Conservation (phyloP, 2,797 vertebrate species). For the Centroberyx gerrardi region DNA sequence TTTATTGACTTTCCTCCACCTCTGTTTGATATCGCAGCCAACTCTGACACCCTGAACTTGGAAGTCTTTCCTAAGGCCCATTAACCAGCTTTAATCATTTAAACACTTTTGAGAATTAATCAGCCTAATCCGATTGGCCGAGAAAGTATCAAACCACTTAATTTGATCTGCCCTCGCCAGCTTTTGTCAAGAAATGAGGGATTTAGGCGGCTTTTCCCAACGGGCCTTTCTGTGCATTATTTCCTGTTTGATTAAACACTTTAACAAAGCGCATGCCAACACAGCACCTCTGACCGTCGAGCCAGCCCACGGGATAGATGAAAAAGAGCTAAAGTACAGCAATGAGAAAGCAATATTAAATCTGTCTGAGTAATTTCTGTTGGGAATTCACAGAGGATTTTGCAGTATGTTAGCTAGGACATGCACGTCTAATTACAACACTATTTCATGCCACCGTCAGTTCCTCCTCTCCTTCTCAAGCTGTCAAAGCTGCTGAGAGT, state of each 20-base stretch:
- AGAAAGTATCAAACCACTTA: conserved; percentile 83
- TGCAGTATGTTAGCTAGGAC: conserved; percentile 4
- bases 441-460: not conserved
- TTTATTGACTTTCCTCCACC: conserved; percentile 50
- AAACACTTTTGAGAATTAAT: conserved; percentile 84
- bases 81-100: conserved; percentile 82
- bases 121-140: conserved; percentile 82
- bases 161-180: conserved; percentile 78
- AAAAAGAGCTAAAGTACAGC: conserved; percentile 22
- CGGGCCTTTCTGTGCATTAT: conserved; percentile 61
- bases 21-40: conserved; percentile 56
- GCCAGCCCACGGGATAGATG: conserved; percentile 24
- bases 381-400: not conserved
- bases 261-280: conserved; percentile 37
- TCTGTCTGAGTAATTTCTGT: not conserved
- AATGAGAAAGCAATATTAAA: conserved; percentile 21
- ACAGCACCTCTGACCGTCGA: conserved; percentile 44
- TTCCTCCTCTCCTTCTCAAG: not conserved
- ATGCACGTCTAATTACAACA: not conserved
- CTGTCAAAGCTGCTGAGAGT: not conserved
- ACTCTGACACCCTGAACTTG: conserved; percentile 67
- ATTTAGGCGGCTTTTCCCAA: conserved; percentile 77
- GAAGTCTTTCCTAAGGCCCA: conserved; percentile 65
- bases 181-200: conserved; percentile 69
- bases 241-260: conserved; percentile 71